Conservation (phyloP, 2,797 vertebrate genomes). For the Otus scops region DNA sequence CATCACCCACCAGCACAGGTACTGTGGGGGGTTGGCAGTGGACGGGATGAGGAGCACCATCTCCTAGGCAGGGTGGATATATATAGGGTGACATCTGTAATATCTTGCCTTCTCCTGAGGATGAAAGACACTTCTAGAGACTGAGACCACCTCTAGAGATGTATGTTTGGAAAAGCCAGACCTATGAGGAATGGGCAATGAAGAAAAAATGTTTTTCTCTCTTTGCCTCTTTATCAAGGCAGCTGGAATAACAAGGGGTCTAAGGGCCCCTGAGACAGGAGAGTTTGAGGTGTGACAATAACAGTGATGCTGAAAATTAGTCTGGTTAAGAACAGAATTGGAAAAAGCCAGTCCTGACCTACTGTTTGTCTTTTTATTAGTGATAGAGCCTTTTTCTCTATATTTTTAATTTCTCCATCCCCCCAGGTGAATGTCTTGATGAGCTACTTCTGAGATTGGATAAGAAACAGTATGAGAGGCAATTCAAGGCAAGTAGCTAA, state of each 20-base stretch:
- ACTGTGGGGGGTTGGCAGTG: fast-evolving
- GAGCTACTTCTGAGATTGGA: background rate
- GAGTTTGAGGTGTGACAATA: background rate
- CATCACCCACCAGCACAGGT: fast-evolving
- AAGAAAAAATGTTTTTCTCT: background rate
- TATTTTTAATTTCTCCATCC: background rate
- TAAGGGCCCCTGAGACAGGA: background rate
- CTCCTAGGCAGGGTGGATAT: background rate
- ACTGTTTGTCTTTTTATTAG: background rate
- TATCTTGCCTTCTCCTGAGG: background rate
- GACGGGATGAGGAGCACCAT: background rate
- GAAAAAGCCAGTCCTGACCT: background rate
- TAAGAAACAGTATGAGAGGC: background rate
- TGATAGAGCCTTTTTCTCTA: background rate
- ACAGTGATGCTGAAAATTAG: background rate
- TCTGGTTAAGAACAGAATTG: background rate
- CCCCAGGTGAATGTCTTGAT: background rate
- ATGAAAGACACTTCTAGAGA: background rate
- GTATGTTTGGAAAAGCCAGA: background rate
- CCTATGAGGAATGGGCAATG: background rate
- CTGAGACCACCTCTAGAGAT: background rate
- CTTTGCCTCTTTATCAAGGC: background rate
- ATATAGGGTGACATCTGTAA: background rate
- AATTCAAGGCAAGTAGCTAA: background rate
- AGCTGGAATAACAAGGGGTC: background rate